Conservation (phyloP, 2,888 invertebrate genomes). For the Stictocephala bisonia region DNA sequence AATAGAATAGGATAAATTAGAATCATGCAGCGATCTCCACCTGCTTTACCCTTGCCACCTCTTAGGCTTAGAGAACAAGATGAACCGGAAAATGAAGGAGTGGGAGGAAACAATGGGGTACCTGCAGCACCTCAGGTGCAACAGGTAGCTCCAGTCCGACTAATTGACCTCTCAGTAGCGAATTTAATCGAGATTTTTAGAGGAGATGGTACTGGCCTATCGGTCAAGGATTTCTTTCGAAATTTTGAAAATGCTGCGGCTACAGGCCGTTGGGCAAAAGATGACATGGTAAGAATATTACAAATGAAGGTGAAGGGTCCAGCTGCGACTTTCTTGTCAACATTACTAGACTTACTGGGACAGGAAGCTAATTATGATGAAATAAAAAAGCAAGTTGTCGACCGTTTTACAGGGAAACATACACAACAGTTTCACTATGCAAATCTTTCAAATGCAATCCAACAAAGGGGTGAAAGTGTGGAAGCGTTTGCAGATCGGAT, state of each 20-base stretch:
- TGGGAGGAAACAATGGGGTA: neutral
- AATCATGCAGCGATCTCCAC: neutral
- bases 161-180: slow-evolving; percentile 1
- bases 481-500: neutral
- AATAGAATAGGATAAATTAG: neutral
- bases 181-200: neutral
- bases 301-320: slow-evolving; percentile 11
- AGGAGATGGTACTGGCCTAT: neutral
- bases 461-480: neutral
- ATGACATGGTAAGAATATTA: slow-evolving; percentile 3
- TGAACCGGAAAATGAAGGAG: neutral
- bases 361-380: neutral
- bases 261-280: neutral
- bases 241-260: neutral
- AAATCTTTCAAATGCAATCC: neutral
- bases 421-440: slow-evolving; percentile 8
- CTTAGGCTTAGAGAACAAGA: neutral
- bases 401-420: slow-evolving; percentile 12
- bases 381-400: neutral
- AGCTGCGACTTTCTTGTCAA: neutral
- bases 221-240: slow-evolving; percentile 2
- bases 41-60: neutral
- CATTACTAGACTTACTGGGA: neutral
- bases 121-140: neutral
- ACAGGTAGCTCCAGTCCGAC: neutral